phyloP scores from a whole-genome alignment of 2,797 vertebrate genomes.

The Salarias fasciatus region DNA sequence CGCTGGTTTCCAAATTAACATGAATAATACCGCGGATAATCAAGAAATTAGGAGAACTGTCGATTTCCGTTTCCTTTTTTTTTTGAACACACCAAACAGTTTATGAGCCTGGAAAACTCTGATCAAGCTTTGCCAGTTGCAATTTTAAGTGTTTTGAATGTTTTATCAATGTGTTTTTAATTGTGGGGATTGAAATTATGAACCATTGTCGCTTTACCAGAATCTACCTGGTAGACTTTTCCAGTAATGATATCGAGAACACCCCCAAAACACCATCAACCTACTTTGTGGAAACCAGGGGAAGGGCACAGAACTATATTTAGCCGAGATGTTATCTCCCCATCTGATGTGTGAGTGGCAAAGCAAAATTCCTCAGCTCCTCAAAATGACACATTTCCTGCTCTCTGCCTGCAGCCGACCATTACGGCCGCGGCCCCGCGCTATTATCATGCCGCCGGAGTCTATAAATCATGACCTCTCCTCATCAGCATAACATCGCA shows the following conservation, averaged over 20 bases:
- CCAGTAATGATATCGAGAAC: too few species aligned
- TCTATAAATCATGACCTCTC: slow-evolving; percentile 43
- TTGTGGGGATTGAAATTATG: too few species aligned
- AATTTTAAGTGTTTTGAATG: too few species aligned
- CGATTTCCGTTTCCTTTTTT: too few species aligned
- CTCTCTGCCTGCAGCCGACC: slow-evolving; percentile 35
- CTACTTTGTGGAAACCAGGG: slow-evolving; percentile 26
- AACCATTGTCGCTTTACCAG: too few species aligned
- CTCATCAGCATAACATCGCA: slow-evolving; percentile 21
- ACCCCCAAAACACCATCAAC: slow-evolving; percentile 24
- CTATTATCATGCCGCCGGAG: slow-evolving; percentile 44
- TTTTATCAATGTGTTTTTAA: too few species aligned
- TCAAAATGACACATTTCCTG: slow-evolving; percentile 55
- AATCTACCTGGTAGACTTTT: too few species aligned
- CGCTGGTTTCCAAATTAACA: neutral
- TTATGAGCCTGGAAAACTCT: too few species aligned
- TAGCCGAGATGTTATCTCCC: slow-evolving; percentile 63
- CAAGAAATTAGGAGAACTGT: neutral
- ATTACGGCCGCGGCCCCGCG: slow-evolving; percentile 13
- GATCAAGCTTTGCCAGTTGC: too few species aligned
- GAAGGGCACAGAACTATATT: slow-evolving; percentile 43
- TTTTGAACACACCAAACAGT: too few species aligned
- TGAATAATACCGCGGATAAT: neutral
- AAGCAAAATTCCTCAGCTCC: slow-evolving; percentile 61
- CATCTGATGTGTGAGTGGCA: slow-evolving; percentile 44